phyloP scores from a whole-genome alignment of 2,797 vertebrate genomes.

The Brachyalestes nurse region DNA sequence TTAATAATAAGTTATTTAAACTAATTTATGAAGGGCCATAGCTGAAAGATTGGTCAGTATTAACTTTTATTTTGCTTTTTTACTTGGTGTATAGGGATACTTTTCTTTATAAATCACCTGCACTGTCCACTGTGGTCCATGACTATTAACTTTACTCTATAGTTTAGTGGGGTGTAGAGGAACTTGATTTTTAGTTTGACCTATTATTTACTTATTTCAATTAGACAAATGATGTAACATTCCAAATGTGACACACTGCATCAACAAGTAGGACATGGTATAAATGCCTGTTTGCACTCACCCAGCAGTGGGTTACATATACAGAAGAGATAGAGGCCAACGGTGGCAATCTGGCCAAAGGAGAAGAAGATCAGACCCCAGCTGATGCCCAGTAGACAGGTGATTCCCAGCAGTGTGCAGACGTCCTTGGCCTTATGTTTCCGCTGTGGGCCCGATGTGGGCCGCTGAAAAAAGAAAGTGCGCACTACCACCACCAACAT shows the following conservation, averaged over 20 bases:
- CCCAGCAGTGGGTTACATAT: constrained; percentile 80
- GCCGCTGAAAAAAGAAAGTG: constrained; percentile 62
- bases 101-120: too few species aligned
- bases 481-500: constrained; percentile 76
- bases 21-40: too few species aligned
- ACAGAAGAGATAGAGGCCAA: constrained; percentile 77
- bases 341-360: constrained; percentile 56
- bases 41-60: too few species aligned
- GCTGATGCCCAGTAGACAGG: constrained; percentile 75
- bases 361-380: constrained; percentile 78
- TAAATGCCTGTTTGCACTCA: constrained; percentile 28
- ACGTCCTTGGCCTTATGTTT: constrained; percentile 62
- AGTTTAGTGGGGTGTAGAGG: too few species aligned
- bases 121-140: too few species aligned
- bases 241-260: background rate
- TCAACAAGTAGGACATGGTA: background rate
- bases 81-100: too few species aligned
- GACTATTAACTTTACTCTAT: too few species aligned
- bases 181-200: too few species aligned
- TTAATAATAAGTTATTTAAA: too few species aligned
- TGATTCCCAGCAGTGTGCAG: constrained; percentile 68
- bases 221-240: background rate
- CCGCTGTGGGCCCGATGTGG: constrained; percentile 10
- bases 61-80: too few species aligned
- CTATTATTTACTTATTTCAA: background rate